Conservation (phyloP, 2,888 invertebrate species). For the Carcina quercana region DNA sequence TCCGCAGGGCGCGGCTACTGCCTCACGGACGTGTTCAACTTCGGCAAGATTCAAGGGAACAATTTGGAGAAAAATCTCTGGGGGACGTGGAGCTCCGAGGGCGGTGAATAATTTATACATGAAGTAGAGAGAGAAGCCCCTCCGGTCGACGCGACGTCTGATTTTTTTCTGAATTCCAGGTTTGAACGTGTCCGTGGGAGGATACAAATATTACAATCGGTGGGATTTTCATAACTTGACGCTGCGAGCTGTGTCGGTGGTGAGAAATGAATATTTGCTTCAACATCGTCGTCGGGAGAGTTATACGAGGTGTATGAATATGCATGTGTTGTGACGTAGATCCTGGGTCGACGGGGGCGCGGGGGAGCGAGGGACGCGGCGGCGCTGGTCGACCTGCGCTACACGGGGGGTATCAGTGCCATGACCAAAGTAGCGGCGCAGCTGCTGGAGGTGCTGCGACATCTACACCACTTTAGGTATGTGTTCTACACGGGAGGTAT, state of each 20-base stretch:
- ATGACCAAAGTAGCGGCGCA: no score
- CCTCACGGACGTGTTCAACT: constrained; percentile 49
- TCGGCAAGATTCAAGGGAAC: constrained; percentile 55
- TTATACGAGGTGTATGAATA: no score
- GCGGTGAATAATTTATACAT: constrained; percentile 24
- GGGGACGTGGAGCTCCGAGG: constrained; percentile 35
- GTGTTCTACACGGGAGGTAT: no score
- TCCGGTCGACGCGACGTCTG: background rate
- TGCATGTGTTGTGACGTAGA: constrained; percentile 22
- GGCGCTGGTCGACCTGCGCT: no score
- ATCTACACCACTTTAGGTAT: no score
- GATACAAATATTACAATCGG: constrained; percentile 55
- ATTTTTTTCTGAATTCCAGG: constrained; percentile 32
- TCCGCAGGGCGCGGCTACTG: constrained; percentile 31
- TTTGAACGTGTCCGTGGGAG: constrained; percentile 27
- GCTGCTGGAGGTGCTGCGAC: no score
- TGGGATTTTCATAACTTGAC: constrained; percentile 62
- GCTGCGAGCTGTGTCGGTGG: constrained; percentile 52
- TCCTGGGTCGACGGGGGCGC: constrained; percentile 36
- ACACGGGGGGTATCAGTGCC: no score
- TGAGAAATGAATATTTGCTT: constrained; percentile 21
- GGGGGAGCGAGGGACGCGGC: no score
- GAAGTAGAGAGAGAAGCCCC: constrained; percentile 1
- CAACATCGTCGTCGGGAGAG: no score
- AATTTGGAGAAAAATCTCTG: constrained; percentile 30